Base-by-base conservation (phyloP, 2,888 invertebrate species). In the Lottia gigantea region DNA sequence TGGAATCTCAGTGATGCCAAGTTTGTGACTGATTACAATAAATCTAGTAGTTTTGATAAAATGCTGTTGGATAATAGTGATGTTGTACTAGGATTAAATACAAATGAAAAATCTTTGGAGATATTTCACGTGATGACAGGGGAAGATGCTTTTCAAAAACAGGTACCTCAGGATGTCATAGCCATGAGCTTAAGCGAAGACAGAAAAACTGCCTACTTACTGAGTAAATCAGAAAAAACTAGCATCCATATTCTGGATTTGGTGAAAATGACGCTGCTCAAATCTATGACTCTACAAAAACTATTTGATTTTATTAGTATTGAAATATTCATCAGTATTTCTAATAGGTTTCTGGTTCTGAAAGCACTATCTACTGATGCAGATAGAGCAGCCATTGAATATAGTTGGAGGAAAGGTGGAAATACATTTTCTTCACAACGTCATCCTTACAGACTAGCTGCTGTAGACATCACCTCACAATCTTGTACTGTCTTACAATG, bases 381-480 rank as follows among this genome's bases (percentile, higher is more conserved):
- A n/a, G 85, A 85, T 47, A 78, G 74, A 62, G 72, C 81, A n/a
- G 76, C 78, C 0, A 80, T 86, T 11, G 71, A 75, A 66, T 73
- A 73, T 15, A 72, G 75, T 49, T 82, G 80, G 78, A 80, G 78
- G 64, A 81, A 76, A 62, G 40, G 40, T 40, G 74, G 74, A 4
- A 77, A 78, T 0, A 71, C 72, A 0, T 79, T 81, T 62, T 61
- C 72, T 1, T 71, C 76, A 7, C 84, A 84, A 76, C 76, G 74
- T 11, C 82, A 83, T 49, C 75, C 77, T 2, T 73, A 77, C 71
- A 77, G 78, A 25, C 84, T 83, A 69, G 71, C 76, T 46, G 83
- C 85, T 7, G 73, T 83, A 7, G 83, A 83, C 65, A 66, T 84
- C 31, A 74, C 74, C 1, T 76, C 80, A 45, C 75, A 76, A 19